A percentile compares a stretch with the other conserved stretches of the same genome.
phyloP scores from a whole-genome alignment of 2,113 vertebrate species.

The Lepus americanus region DNA sequence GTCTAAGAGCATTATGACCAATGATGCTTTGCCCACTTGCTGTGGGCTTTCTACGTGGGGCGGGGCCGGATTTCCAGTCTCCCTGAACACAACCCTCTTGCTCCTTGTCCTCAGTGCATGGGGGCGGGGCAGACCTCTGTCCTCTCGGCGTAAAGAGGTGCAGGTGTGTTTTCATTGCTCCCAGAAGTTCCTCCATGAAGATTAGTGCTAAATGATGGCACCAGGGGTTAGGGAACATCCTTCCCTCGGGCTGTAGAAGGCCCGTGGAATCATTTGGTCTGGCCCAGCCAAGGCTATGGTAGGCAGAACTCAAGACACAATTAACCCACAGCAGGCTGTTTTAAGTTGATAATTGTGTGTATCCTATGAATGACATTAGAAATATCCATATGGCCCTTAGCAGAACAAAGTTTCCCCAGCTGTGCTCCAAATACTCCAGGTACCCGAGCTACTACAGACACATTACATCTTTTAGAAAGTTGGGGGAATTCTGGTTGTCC shows the following conservation, averaged over 20 bases:
- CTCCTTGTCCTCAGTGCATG: background rate
- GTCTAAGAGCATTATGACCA: background rate
- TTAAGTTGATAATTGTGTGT: too few species aligned
- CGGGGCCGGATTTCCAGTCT: background rate
- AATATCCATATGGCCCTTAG: too few species aligned
- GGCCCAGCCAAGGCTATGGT: too few species aligned
- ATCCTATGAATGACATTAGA: too few species aligned
- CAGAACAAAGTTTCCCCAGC: too few species aligned
- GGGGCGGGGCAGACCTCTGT: background rate
- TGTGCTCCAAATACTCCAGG: background rate
- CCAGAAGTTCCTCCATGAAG: background rate
- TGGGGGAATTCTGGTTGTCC: background rate
- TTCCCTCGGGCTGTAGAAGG: too few species aligned
- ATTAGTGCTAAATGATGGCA: background rate
- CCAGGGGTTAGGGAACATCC: too few species aligned
- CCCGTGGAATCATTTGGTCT: too few species aligned
- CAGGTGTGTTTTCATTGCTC: background rate
- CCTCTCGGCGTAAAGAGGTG: background rate
- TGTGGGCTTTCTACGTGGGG: background rate
- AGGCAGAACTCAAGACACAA: too few species aligned
- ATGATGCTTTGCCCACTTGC: background rate
- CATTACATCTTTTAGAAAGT: background rate
- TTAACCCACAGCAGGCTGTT: too few species aligned
- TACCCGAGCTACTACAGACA: background rate
- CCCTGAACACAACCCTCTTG: too few species aligned